A percentile compares a stretch with the other conserved stretches of the same genome.
Conservation (phyloP, 2,888 invertebrate genomes). For the Agonopterix heracliana region DNA sequence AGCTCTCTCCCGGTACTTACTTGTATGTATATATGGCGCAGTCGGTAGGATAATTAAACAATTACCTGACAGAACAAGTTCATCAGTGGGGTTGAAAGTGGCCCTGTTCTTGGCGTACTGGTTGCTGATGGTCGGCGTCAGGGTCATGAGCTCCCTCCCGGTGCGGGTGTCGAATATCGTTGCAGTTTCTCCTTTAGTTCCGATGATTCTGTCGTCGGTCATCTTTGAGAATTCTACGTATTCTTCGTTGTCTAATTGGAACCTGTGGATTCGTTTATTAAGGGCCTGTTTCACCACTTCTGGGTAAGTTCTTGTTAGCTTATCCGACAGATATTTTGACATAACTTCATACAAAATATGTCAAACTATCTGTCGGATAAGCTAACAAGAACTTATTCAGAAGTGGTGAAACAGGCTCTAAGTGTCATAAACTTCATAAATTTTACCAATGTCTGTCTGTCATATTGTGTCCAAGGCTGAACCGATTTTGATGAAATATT, state of each 20-base stretch:
- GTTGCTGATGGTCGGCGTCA: conserved; percentile 90
- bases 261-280: conserved; percentile 51
- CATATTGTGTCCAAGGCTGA: too few species aligned
- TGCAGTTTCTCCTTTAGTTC: conserved; percentile 89
- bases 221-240: conserved; percentile 94
- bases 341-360: too few species aligned
- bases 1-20: conserved; percentile 86
- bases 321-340: too few species aligned
- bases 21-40: conserved; percentile 87
- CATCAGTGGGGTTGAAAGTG: conserved; percentile 95
- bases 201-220: conserved; percentile 89
- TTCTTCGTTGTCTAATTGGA: conserved; percentile 87
- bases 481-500: too few species aligned
- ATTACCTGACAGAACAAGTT: conserved; percentile 88
- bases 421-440: too few species aligned
- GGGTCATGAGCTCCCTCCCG: conserved; percentile 81
- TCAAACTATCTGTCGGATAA: too few species aligned
- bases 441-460: too few species aligned
- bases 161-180: conserved; percentile 93
- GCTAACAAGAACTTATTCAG: too few species aligned
- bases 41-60: conserved; percentile 31
- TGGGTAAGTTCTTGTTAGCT: too few species aligned
- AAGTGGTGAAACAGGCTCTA: too few species aligned
- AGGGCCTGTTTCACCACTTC: too few species aligned
- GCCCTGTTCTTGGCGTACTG: conserved; percentile 96